A percentile compares a stretch with the other conserved stretches of the same genome.
phyloP scores from a whole-genome alignment of 2,888 invertebrate species.

The Diaphora mendica region DNA sequence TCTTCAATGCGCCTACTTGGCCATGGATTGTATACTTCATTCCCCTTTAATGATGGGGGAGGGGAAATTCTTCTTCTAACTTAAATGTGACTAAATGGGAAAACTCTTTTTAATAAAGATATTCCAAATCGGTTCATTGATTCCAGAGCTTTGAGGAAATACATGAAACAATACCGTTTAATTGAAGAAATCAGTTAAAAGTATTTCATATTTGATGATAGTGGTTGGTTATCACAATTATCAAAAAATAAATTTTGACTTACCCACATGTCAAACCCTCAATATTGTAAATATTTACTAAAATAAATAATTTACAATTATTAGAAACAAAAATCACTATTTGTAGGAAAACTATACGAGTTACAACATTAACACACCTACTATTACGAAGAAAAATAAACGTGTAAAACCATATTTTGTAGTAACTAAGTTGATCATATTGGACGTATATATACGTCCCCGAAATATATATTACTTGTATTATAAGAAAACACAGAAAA shows the following conservation, averaged over 20 bases:
- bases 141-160: neutral
- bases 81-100: no score
- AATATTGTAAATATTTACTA: conserved; percentile 31
- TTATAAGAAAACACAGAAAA: conserved; percentile 17
- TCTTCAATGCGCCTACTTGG: neutral
- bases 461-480: neutral
- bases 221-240: no score
- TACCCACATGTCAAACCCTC: conserved; percentile 16
- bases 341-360: neutral
- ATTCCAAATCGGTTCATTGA: neutral
- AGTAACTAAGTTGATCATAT: conserved; percentile 11
- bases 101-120: no score
- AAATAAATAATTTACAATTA: conserved; percentile 18
- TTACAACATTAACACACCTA: conserved; percentile 4
- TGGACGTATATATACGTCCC: neutral
- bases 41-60: neutral
- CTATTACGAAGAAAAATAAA: neutral
- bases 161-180: neutral
- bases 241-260: conserved; percentile 3
- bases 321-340: neutral
- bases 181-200: neutral
- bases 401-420: neutral
- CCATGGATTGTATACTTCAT: neutral
- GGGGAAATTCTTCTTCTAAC: no score
- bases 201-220: neutral